phyloP scores from a whole-genome alignment of 2,113 vertebrate species.

The Mungos mungo region DNA sequence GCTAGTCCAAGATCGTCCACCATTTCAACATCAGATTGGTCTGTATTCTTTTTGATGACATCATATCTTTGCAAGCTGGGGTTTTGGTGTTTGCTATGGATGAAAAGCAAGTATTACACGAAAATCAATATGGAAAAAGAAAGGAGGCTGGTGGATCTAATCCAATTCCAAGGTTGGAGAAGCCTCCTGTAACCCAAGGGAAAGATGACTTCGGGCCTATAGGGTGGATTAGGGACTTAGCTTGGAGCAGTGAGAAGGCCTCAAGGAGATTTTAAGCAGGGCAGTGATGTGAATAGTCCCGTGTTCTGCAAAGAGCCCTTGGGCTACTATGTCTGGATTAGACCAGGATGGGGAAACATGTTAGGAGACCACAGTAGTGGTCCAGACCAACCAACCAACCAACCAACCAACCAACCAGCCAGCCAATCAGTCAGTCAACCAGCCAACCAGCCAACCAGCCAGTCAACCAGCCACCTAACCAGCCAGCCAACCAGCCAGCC shows the following conservation, averaged over 20 bases:
- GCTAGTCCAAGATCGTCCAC: no score
- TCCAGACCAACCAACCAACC: not conserved
- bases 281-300: not conserved
- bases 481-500: no score
- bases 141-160: not conserved
- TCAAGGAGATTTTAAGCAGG: not conserved
- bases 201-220: not conserved
- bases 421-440: no score
- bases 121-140: not conserved
- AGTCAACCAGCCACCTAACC: not conserved
- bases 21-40: not conserved
- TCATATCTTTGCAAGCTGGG: not conserved
- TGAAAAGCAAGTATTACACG: not conserved
- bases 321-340: not conserved
- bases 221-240: not conserved
- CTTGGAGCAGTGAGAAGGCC: not conserved
- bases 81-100: not conserved
- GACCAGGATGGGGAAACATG: fast-evolving
- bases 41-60: not conserved
- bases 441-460: no score
- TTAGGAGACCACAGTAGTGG: not conserved
- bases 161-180: not conserved
- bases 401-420: not conserved
- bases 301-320: not conserved
- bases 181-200: not conserved